Base-by-base conservation (phyloP, 2,113 vertebrate species). In the Xiphophorus couchianus region DNA sequence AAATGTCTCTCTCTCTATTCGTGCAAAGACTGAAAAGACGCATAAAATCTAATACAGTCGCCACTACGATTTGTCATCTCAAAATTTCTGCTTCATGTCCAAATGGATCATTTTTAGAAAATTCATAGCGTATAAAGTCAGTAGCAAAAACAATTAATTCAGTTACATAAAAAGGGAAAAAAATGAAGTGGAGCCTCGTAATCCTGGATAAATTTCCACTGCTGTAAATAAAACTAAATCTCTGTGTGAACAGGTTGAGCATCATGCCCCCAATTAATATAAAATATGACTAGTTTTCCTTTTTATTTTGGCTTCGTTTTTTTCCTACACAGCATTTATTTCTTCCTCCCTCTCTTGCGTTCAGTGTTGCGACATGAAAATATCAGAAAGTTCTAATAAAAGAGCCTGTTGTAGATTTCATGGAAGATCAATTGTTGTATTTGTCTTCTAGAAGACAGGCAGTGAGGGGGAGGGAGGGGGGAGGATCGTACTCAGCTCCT, bases 171-270 rank as follows among this genome's bases (percentile, higher is more conserved):
- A 58, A 74, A 64, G 73, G 3, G 13, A 42, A 14, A 7, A 54
- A 25, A 10, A 54, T 73, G 48, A 75, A 33, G 3, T 62, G 66
- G 58, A 84, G 82, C 70, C 67, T 27, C 4, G 39, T 33, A 69
- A 69, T 70, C 48, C 68, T 54, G 65, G 74, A 17, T 74, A 84
- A 74, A 87, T 84, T 51, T 64, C 39, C 37, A 62, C 68, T 70
- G 76, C 73, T 77, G 73, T 10, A 80, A 68, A 74, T 63, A 14
- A 76, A 76, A 86, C 70, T 4, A 42, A 13, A 15, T 42, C 17
- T 19, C 15, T 48, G 17, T 19, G 5, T 19, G 4, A 48, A 48
- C 44, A 48, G 15, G 5, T 19, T 48, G 17, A 19, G 15, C 17
- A 14, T 13, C 3, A 42, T 42, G 39, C 39, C 39, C 12, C 17